Base-by-base conservation (phyloP, 2,797 vertebrate genomes). In the Phoebastria nigripes region DNA sequence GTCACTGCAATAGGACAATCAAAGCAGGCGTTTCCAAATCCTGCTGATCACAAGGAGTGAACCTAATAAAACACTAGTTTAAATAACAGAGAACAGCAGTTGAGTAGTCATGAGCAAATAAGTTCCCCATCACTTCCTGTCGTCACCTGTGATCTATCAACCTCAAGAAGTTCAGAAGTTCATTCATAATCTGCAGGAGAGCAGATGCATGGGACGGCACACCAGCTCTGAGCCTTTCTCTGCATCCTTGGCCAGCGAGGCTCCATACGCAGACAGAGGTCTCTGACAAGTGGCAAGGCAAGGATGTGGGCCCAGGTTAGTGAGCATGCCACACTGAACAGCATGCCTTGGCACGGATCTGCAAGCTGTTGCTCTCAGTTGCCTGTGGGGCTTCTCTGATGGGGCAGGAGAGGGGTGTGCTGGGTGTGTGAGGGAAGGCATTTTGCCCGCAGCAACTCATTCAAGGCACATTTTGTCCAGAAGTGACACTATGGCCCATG, bases 61-160 rank as follows among this genome's bases (percentile, higher is more conserved):
- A 67, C 22, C n/a, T 69, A 78, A 77, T 88, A 78, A 82, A 93
- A 62, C 54, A 69, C 42, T 46, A 37, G 31, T 89, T 93, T 87
- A 66, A 62, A 42, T 74, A 86, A 67, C 28, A 65, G 65, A 79
- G 51, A 65, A 16, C 8, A 66, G 67, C 55, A 82, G 59, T 42
- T 49, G 66, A 78, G 19, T 18, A 78, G 37, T 59, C 41, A 76
- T 25, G 58, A 86, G 15, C 77, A 71, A 90, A 17, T 71, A 70
- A 90, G 37, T 61, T 90, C 33, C 15, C 19, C 26, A 42, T 54
- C 17, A 26, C 29, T 86, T 95, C 51, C 56, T 74, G 37, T 52
- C 42, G 5, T 83, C 49, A 83, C n/a, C 65, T 83, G 56, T 70
- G 69, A 91, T 93, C 73, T 52, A 7, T 78, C 49, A 93, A 11